Base-by-base conservation (phyloP, 2,888 invertebrate species). In the Stenichneumon culpator region DNA sequence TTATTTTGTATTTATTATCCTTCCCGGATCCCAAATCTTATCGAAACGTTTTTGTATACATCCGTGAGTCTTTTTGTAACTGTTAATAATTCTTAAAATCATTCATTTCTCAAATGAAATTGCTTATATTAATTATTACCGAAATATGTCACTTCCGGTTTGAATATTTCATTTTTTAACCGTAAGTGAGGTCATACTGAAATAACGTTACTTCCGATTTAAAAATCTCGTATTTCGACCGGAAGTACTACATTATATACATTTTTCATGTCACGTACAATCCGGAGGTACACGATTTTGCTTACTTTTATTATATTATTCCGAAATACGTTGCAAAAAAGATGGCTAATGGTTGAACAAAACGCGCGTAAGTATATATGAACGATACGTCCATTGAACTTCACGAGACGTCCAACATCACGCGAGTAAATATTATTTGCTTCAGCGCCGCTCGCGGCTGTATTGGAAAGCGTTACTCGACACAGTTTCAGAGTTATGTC, bases 1-100 rank as follows among this genome's bases (percentile, higher is more conserved):
- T 54, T 25, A 50, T 72, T 52, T 67, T 63, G 36, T 32, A 36
- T 63, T 63, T 32, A 63, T 32, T 63, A 57, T 57, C 57, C 57
- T 25, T 57, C 4, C 25, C 57, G 3, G 9, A 22, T 57, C 22
- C 57, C 25, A 14, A 22, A 22, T 57, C 22, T 57, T 25, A 57
- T 11, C 44, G 16, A 47, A 14, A 14, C 3, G 44, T 14, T 14
- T 47, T 47, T 47, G 0, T 3, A 47, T 47, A 47, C 44, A 16
- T 47, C 4, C 4, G 16, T 16, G 16, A 47, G 16, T 47, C 0
- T 47, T 47, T 47, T 14, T 47, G 11, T 5, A 11, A 39, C 39
- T 47, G 2, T 44, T 1, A 16, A 14, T 47, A 16, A 47, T 47
- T 47, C 16, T 14, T 47, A 14, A 47, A 47, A 16, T 16, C 2